A percentile compares a stretch with the other conserved stretches of the same genome.
These are phyloP conservation scores for Notodonta ziczac DNA, from an alignment of 2,888 invertebrate species.

Conservation along the genomic window DNA sequence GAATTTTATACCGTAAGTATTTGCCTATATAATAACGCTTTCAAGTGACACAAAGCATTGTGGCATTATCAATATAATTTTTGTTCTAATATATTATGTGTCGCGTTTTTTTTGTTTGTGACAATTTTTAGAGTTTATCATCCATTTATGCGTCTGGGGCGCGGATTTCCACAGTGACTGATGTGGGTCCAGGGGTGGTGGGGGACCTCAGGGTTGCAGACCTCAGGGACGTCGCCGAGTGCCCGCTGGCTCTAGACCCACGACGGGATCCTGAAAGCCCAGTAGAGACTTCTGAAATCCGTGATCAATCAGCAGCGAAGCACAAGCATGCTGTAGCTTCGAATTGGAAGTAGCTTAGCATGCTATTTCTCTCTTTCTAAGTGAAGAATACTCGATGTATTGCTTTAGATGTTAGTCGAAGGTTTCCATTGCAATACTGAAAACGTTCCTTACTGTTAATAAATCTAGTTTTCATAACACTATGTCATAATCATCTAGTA, in stretches of 20 bases:
- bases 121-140: constrained; percentile 8
- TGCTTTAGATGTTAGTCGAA: too few species aligned
- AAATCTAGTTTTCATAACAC: constrained; percentile 1
- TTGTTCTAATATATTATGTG: neutral
- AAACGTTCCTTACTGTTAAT: neutral
- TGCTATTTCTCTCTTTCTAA: too few species aligned
- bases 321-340: constrained; percentile 1
- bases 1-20: constrained; percentile 46
- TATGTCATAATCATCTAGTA: neutral
- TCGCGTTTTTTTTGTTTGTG: neutral
- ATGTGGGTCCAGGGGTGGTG: constrained; percentile 73
- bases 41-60: neutral
- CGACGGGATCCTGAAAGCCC: constrained; percentile 82
- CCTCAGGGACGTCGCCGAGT: constrained; percentile 89
- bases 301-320: constrained; percentile 6
- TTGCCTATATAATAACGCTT: constrained; percentile 17
- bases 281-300: neutral
- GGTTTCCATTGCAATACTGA: too few species aligned
- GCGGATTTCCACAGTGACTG: constrained; percentile 91
- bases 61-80: neutral
- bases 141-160: constrained; percentile 84
- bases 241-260: constrained; percentile 90
- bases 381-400: too few species aligned
- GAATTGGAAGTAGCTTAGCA: too few species aligned
- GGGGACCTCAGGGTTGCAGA: constrained; percentile 84